These are phyloP conservation scores for Plutomurus gul DNA, from an alignment of 1,140 invertebrate species.

Conservation along the genomic window DNA sequence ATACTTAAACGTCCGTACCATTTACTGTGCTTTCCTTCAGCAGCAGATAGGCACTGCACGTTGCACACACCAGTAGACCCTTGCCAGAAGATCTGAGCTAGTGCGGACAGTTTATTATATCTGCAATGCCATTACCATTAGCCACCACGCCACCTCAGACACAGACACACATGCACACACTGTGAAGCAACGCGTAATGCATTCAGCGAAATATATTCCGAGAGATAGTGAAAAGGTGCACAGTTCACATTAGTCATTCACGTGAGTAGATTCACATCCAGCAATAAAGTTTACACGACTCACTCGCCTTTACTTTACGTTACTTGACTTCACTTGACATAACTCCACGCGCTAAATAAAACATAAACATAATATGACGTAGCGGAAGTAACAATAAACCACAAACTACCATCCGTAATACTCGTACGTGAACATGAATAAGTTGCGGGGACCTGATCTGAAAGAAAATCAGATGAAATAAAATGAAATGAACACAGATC, in stretches of 20 bases:
- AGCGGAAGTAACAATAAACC: not conserved
- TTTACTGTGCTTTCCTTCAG: too few species aligned
- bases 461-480: not conserved
- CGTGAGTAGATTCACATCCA: not conserved
- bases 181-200: not conserved
- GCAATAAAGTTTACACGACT: not conserved
- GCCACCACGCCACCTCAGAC: not conserved
- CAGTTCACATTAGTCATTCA: not conserved
- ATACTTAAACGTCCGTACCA: not conserved
- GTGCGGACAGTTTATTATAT: constrained; percentile 22
- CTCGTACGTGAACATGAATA: not conserved
- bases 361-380: not conserved
- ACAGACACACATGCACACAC: not conserved
- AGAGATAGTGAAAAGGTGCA: not conserved
- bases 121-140: not conserved
- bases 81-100: too few species aligned
- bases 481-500: not conserved
- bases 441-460: not conserved
- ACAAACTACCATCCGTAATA: not conserved
- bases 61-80: too few species aligned
- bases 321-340: too few species aligned
- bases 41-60: too few species aligned
- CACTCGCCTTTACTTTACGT: too few species aligned
- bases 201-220: not conserved
- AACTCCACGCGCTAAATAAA: not conserved